Conservation (phyloP, 2,113 vertebrate genomes). For the Cromileptes altivelis region DNA sequence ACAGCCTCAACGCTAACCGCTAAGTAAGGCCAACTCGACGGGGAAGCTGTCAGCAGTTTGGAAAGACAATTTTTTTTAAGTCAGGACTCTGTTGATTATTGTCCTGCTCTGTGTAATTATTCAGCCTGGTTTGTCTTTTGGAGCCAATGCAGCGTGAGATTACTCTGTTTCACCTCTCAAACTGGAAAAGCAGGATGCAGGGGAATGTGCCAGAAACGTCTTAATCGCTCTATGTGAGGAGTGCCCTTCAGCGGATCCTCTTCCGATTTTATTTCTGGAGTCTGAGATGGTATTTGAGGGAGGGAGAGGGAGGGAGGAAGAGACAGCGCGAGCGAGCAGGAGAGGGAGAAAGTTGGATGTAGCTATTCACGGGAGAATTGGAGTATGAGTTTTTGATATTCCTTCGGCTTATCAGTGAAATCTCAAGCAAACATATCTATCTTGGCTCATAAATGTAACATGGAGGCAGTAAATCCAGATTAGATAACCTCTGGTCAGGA, state of each 20-base stretch:
- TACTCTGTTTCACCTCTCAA: conserved; percentile 69
- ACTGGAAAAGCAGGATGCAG: conserved; percentile 53
- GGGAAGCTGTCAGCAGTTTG: conserved; percentile 40
- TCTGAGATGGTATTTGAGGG: conserved; percentile 48
- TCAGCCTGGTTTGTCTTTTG: conserved; percentile 71
- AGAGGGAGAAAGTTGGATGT: conserved; percentile 37
- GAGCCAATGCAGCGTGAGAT: conserved; percentile 75
- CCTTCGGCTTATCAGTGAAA: conserved; percentile 58
- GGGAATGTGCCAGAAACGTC: conserved; percentile 71
- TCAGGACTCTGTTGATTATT: conserved; percentile 66
- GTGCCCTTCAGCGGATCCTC: conserved; percentile 74
- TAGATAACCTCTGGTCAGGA: conserved; percentile 46
- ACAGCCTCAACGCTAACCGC: conserved; percentile 27
- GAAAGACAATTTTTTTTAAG: conserved; percentile 49
- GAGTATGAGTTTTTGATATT: conserved; percentile 67
- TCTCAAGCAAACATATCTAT: conserved; percentile 62
- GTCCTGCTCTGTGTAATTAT: conserved; percentile 73
- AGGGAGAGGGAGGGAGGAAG: neutral
- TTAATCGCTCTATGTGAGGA: conserved; percentile 70
- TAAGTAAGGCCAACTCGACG: conserved; percentile 3
- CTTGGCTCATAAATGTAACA: conserved; percentile 68
- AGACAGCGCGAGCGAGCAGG: neutral
- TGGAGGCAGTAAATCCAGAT: conserved; percentile 61
- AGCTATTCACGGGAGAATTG: conserved; percentile 48
- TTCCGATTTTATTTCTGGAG: conserved; percentile 59